phyloP scores from a whole-genome alignment of 2,113 vertebrate species.

The Calcarius ornatus region DNA sequence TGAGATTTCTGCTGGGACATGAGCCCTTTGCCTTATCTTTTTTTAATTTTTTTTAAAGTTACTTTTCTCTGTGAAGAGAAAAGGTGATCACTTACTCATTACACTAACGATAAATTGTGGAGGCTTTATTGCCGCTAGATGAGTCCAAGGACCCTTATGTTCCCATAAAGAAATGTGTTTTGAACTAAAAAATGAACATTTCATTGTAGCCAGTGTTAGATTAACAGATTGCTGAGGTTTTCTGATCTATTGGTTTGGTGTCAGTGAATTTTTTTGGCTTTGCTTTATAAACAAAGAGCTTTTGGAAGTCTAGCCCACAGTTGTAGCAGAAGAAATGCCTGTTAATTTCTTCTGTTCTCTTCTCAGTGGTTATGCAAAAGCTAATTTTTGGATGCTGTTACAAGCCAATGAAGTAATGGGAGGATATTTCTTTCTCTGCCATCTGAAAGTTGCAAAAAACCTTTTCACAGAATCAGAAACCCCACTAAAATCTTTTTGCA shows the following conservation, averaged over 20 bases:
- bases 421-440: neutral
- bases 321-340: neutral
- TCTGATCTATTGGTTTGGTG: neutral
- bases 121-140: neutral
- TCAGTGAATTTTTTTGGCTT: neutral
- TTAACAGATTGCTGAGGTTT: neutral
- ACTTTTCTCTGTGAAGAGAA: neutral
- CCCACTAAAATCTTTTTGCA: neutral
- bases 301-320: neutral
- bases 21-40: neutral
- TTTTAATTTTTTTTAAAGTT: neutral
- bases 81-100: neutral
- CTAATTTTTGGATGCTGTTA: neutral
- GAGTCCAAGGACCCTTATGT: neutral
- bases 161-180: neutral
- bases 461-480: neutral
- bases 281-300: neutral
- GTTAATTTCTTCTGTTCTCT: neutral
- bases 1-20: neutral
- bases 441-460: neutral
- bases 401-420: accelerated
- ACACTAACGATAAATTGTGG: neutral
- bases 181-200: neutral
- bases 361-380: neutral
- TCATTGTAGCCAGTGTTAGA: neutral